phyloP scores from a whole-genome alignment of 2,113 vertebrate genomes.

The Morone chrysops region DNA sequence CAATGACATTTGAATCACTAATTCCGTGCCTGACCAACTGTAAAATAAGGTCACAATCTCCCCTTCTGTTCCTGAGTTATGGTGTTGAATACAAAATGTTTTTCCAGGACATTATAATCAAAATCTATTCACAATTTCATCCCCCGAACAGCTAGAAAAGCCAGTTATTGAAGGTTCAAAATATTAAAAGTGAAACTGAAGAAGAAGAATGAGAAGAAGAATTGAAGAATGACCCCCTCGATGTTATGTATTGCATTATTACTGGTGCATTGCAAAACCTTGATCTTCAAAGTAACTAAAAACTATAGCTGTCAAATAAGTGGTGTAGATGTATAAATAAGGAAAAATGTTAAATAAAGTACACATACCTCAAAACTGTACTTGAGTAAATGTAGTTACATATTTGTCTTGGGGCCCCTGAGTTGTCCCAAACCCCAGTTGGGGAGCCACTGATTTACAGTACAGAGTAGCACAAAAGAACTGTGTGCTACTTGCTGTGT shows the following conservation, averaged over 20 bases:
- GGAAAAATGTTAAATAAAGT: no score
- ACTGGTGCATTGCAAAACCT: background rate
- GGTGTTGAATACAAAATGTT: no score
- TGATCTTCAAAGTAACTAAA: background rate
- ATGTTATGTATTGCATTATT: background rate
- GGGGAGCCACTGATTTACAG: conserved; percentile 7
- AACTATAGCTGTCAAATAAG: background rate
- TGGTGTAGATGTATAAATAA: background rate
- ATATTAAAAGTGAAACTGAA: background rate
- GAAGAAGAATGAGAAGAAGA: no score
- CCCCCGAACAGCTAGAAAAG: background rate
- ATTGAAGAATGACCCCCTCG: background rate
- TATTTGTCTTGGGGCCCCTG: background rate
- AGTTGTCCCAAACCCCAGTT: background rate
- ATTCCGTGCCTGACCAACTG: no score
- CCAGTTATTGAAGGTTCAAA: background rate
- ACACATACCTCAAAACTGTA: background rate
- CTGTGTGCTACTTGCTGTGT: background rate
- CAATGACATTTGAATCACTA: no score
- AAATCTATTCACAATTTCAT: no score
- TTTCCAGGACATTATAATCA: no score
- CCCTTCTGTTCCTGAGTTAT: no score
- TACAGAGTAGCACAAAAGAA: conserved; percentile 13
- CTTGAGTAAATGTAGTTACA: conserved; percentile 1
- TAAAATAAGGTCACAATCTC: no score